Evolutionary conservation across 2,797 vertebrate genomes (phyloP).

Genomic region (Peromyscus eremicus): DNA sequence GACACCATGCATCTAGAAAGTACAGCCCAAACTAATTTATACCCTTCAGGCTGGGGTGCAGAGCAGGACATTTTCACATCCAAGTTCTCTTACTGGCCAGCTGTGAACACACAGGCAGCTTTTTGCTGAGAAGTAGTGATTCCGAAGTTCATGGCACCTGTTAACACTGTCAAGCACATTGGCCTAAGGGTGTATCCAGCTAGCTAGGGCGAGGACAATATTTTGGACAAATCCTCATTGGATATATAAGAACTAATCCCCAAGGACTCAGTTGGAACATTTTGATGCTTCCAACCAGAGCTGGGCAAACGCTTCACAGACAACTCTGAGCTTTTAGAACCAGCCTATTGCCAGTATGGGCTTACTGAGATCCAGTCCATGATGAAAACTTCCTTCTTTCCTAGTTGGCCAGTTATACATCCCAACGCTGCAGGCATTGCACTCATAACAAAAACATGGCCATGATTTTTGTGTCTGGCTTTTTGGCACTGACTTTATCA

Average conservation of each 20-base stretch:
- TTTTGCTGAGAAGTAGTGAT: background rate
- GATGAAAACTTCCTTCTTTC: background rate
- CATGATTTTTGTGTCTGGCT: slow-evolving; percentile 13
- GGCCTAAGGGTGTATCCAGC: background rate
- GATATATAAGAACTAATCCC: background rate
- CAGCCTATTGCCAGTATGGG: background rate
- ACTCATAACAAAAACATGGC: background rate
- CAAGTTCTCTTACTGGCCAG: background rate
- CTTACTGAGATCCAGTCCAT: background rate
- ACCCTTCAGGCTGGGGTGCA: background rate
- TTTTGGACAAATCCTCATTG: slow-evolving; percentile 17
- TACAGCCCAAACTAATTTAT: background rate
- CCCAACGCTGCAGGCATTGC: background rate
- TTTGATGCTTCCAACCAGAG: background rate
- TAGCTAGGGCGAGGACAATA: background rate
- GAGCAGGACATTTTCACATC: background rate
- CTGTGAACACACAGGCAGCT: background rate
- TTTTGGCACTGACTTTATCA: slow-evolving; percentile 15
- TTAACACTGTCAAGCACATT: background rate
- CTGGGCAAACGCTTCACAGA: background rate
- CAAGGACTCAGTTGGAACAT: background rate
- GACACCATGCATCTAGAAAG: background rate
- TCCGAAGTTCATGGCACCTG: background rate
- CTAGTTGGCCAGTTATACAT: background rate
- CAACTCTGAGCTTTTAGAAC: background rate